Evolutionary conservation across 2,113 vertebrate species (phyloP).

Genomic region (Oreochromis spilurus): DNA sequence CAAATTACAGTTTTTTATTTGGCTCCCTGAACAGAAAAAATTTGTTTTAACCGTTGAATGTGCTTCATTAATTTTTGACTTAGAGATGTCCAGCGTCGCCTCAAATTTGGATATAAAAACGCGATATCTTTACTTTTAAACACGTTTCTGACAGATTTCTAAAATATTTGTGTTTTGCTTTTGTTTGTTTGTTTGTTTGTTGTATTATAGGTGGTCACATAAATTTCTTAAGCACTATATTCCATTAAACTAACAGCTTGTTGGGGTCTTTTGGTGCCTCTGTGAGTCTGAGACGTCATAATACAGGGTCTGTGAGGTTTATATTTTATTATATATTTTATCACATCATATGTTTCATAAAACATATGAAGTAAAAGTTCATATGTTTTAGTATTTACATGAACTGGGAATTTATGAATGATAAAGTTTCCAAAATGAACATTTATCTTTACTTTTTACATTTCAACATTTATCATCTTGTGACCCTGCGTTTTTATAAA

Average conservation of each 20-base stretch:
- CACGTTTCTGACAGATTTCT: background rate
- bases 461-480: background rate
- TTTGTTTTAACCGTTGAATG: background rate
- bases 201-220: background rate
- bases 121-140: background rate
- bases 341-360: too few relatives aligned
- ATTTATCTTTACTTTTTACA: background rate
- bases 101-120: background rate
- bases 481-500: rapidly evolving
- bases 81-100: background rate
- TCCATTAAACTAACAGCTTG: background rate
- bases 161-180: background rate
- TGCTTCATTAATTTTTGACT: background rate
- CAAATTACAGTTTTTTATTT: background rate
- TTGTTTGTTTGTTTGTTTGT: background rate
- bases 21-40: background rate
- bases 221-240: background rate
- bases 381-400: background rate
- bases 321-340: background rate
- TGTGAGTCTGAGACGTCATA: background rate
- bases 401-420: background rate
- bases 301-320: background rate
- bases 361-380: too few relatives aligned
- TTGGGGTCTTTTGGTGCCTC: background rate
- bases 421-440: background rate